A percentile compares a stretch with the other conserved stretches of the same genome.
Evolutionary conservation across 2,797 vertebrate genomes (phyloP).

Genomic region (Poecilia picta): DNA sequence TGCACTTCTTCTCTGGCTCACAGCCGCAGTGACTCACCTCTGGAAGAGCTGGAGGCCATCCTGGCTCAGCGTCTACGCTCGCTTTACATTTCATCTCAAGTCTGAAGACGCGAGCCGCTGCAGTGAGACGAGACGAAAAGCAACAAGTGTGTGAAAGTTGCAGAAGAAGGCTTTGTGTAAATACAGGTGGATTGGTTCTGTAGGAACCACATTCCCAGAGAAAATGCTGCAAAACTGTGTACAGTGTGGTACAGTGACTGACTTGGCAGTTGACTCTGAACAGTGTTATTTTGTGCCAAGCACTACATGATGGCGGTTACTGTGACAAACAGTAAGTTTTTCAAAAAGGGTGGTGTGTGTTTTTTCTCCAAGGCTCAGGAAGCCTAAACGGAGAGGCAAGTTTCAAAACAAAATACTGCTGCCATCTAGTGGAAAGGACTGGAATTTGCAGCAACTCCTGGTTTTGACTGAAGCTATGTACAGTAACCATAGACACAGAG

Average conservation of each 20-base stretch:
- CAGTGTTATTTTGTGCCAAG: slow-evolving; percentile 15
- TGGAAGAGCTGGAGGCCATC: slow-evolving; percentile 88
- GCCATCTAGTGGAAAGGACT: slow-evolving; percentile 68
- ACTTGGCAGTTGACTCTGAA: slow-evolving; percentile 21
- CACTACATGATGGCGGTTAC: slow-evolving; percentile 8
- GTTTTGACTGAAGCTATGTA: slow-evolving; percentile 40
- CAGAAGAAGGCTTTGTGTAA: slow-evolving; percentile 7
- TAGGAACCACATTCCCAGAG: not conserved
- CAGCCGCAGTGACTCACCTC: slow-evolving; percentile 82
- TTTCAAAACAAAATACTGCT: slow-evolving; percentile 52
- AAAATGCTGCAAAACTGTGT: slow-evolving; percentile 7
- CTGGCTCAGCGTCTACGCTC: slow-evolving; percentile 89
- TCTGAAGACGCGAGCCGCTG: slow-evolving; percentile 78
- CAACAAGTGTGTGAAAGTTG: slow-evolving; percentile 19
- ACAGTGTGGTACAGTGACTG: slow-evolving; percentile 21
- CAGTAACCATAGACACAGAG: slow-evolving; percentile 29
- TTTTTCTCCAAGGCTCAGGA: slow-evolving; percentile 54
- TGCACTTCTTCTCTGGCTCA: slow-evolving; percentile 49
- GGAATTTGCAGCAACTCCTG: slow-evolving; percentile 5
- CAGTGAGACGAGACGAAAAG: slow-evolving; percentile 20
- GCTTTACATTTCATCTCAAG: slow-evolving; percentile 88
- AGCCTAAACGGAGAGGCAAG: slow-evolving; percentile 39
- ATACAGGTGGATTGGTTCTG: slow-evolving; percentile 10
- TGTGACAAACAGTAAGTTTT: slow-evolving; percentile 21
- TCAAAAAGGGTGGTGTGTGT: slow-evolving; percentile 17